Evolutionary conservation across 1,140 invertebrate genomes (phyloP), one percentile per base, ranked within the genome.

Genomic region (Drosophila erecta): DNA sequence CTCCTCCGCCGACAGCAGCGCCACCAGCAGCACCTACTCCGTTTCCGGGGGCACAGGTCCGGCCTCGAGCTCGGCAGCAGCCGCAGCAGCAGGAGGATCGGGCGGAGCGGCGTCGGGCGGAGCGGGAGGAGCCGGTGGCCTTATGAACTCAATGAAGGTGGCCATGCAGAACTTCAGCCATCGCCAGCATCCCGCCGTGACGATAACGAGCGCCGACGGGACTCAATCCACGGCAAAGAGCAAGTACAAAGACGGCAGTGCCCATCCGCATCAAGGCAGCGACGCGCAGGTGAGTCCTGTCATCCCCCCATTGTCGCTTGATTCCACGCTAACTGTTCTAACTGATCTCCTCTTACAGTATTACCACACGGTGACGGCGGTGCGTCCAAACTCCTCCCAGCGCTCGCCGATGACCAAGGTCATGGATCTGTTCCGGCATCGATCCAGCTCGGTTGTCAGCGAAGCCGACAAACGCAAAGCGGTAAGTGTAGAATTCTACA

Each of bases 401-500:
- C 92, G 93, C 70, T 96, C 96, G 79, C 95, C 96, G 8, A 96
- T 97, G 91, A 95, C 95, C 59, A 97, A 97, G 94, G 96, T 98
- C 43, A 97, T 97, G 94, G 96, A 98, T 92, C 95, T 98, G 76
- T 97, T 98, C 90, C 94, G 97, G 44, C 95, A 96, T 85, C 94
- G 96, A 71, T 96, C 96, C 56, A 95, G 96, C 76, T 95, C 95
- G 79, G 94, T 94, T 50, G 93, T 95, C 51, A 94, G 94, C 50
- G 94, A 95, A 33, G 95, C 95, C 44, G 96, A 97, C 61, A 96
- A 95, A 92, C 92, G 95, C 55, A 95, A 95, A 94, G 95, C 95
- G 93, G 96, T 97, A 91, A 95, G 95, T 95, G 3, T 7, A 41
- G 6, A 2, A 0, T 17, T 15, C 6, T 17, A 2, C n/a, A 8